A percentile compares a stretch with the other conserved stretches of the same genome.
These are phyloP conservation scores for Phorcus lineatus DNA, from an alignment of 2,888 invertebrate species.

Conservation along the genomic window DNA sequence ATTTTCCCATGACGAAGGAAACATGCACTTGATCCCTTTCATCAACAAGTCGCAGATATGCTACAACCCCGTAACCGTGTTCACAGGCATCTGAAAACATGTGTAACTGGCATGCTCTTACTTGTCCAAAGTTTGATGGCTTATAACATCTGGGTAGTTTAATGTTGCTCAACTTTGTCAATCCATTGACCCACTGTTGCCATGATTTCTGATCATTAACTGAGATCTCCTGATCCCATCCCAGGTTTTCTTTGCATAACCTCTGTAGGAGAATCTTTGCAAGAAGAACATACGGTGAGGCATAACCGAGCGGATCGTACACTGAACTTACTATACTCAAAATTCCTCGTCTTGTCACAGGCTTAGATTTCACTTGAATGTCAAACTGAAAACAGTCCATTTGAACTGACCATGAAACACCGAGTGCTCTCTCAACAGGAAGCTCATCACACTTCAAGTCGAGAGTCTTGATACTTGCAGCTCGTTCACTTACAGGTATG, in stretches of 20 bases:
- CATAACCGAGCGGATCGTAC: conserved; percentile 6
- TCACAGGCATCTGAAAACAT: background rate
- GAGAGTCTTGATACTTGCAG: background rate
- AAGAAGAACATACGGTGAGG: background rate
- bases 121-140: too few species aligned
- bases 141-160: background rate
- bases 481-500: background rate
- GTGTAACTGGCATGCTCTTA: too few species aligned
- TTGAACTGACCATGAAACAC: background rate
- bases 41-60: background rate
- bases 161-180: background rate
- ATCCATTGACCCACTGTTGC: background rate
- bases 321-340: background rate
- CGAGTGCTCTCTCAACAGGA: background rate
- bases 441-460: conserved; percentile 2
- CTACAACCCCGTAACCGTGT: background rate
- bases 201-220: background rate
- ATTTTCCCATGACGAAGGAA: too few species aligned
- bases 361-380: background rate
- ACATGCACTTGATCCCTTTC: background rate
- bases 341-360: background rate
- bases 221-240: conserved; percentile 4
- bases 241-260: background rate
- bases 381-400: background rate
- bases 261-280: background rate